phyloP scores from a whole-genome alignment of 2,888 invertebrate species.

The Lobophora halterata region DNA sequence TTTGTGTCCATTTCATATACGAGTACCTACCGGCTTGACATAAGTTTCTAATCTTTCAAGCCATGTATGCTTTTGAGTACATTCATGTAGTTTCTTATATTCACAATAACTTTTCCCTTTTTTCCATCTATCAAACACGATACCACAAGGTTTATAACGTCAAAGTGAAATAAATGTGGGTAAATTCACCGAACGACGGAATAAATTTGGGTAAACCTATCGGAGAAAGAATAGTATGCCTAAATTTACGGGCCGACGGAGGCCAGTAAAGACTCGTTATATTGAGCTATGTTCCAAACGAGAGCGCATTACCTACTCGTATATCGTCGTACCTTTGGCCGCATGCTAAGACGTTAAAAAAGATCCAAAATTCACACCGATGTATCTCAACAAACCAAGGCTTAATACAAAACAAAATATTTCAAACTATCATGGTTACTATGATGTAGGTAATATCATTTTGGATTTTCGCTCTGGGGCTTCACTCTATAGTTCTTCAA shows the following conservation, averaged over 20 bases:
- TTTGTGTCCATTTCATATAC: conserved; percentile 25
- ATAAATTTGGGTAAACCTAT: conserved; percentile 72
- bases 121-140: conserved; percentile 25
- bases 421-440: too few relatives aligned
- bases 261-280: conserved; percentile 75
- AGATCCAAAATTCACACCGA: conserved; percentile 13
- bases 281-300: conserved; percentile 69
- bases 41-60: too few relatives aligned
- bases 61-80: too few relatives aligned
- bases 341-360: conserved; percentile 28
- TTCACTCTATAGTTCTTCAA: too few relatives aligned
- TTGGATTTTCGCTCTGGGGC: too few relatives aligned
- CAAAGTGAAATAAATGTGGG: conserved; percentile 48
- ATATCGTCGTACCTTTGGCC: conserved; percentile 42
- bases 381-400: too few relatives aligned
- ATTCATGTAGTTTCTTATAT: too few relatives aligned
- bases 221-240: conserved; percentile 72
- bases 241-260: conserved; percentile 69
- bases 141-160: conserved; percentile 29
- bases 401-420: too few relatives aligned
- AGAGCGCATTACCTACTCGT: conserved; percentile 49
- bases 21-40: too few relatives aligned
- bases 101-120: conserved; percentile 17
- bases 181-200: conserved; percentile 48
- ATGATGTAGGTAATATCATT: too few relatives aligned